Base-by-base conservation (phyloP, 2,113 vertebrate genomes). In the Pogona vitticeps region DNA sequence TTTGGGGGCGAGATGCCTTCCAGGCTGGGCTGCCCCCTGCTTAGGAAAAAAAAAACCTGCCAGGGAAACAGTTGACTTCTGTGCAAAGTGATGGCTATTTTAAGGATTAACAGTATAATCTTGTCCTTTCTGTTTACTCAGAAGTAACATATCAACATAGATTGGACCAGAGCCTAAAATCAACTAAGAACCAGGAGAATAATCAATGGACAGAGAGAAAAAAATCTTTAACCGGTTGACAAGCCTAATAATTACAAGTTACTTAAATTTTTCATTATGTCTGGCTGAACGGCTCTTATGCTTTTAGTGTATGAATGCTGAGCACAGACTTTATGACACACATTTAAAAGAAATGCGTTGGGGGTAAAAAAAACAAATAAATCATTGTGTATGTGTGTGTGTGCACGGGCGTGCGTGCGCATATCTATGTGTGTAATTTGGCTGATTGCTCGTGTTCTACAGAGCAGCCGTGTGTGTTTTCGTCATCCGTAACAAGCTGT, bases 241-340 rank as follows among this genome's bases (percentile, higher is more conserved):
- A 75, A 42, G 26, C 82, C 26, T 61, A 61, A 75, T 73, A 61
- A 83, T 73, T 17, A 75, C 56, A 61, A 75, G 82, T 42, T 84
- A 42, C 58, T 84, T 84, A 63, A 75, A 84, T 84, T 40, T 70
- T 84, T 84, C 58, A 84, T 76, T 40, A 63, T 63, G 28, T 15
- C 56, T 65, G 38, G 36, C 71, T 63, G 46, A 58, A 42, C 6
- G 10, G 71, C 28, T 42, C 18, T 38, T 59, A 36, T 36, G 52
- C 52, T 28, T 26, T 20, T 75, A 75, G 58, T 2, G 15, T 17
- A 40, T 13, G 1, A 65, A 76, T 42, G 26, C 58, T 14, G 72
- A 76, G 58, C 26, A 23, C 38, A 61, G 59, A 36, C 21, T 17
- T 76, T 61, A 75, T 75, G 82, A 84, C 71, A 84, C 72, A 42